These are phyloP conservation scores for Plecotus auritus DNA, from an alignment of 2,113 vertebrate species.

Conservation along the genomic window DNA sequence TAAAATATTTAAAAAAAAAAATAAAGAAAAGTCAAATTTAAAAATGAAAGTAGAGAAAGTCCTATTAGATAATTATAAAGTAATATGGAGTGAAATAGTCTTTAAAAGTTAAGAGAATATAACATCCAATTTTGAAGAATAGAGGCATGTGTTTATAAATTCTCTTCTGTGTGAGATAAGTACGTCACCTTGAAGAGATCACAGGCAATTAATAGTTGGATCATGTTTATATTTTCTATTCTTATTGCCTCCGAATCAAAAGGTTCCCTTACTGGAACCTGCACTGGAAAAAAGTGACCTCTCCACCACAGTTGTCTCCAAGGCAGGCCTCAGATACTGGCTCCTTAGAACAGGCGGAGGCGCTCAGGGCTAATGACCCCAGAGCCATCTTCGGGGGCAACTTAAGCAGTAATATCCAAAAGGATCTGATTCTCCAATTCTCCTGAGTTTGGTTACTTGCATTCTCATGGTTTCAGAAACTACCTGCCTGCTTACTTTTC, in stretches of 20 bases:
- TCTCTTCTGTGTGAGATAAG: background rate
- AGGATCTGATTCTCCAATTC: background rate
- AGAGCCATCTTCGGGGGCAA: background rate
- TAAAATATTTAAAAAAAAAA: too few relatives aligned
- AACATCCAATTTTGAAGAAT: background rate
- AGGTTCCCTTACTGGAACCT: background rate
- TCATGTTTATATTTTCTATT: conserved; percentile 25
- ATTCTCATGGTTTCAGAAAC: background rate
- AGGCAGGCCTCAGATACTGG: background rate
- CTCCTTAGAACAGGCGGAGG: background rate
- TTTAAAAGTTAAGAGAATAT: background rate
- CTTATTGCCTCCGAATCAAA: background rate
- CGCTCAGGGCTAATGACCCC: background rate
- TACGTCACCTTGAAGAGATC: background rate
- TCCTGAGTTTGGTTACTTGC: background rate
- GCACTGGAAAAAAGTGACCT: background rate
- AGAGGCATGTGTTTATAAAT: background rate
- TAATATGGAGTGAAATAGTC: background rate
- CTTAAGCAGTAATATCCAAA: background rate
- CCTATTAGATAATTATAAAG: background rate
- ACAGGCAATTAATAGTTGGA: background rate
- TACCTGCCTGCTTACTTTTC: background rate
- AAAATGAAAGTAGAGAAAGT: background rate
- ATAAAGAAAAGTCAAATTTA: background rate
- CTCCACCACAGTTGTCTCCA: rapidly evolving